Evolutionary conservation across 2,113 vertebrate species (phyloP).

Genomic region (Anoplopoma fimbria): DNA sequence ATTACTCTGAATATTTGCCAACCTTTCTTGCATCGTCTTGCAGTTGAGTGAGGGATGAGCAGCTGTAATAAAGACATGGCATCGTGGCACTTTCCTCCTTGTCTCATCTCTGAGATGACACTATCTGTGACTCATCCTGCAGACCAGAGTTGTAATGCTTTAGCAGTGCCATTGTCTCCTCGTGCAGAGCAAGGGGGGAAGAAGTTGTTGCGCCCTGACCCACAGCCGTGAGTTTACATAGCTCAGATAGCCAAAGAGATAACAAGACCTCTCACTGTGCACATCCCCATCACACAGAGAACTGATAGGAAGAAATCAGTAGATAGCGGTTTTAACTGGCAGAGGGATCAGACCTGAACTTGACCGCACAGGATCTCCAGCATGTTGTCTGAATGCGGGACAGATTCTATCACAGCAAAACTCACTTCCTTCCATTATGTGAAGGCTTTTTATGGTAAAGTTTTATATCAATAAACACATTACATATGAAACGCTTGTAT

Average conservation of each 20-base stretch:
- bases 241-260: constrained; percentile 77
- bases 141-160: constrained; percentile 23
- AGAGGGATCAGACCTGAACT: constrained; percentile 66
- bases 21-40: constrained; percentile 2
- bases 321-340: constrained; percentile 66
- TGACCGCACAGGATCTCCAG: constrained; percentile 77
- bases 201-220: constrained; percentile 63
- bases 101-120: constrained; percentile 51
- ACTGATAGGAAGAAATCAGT: constrained; percentile 77
- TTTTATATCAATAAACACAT: neutral
- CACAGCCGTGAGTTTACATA: constrained; percentile 84
- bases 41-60: constrained; percentile 25
- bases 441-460: constrained; percentile 3
- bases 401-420: constrained; percentile 72
- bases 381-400: constrained; percentile 56
- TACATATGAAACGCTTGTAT: neutral
- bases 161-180: constrained; percentile 32
- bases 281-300: constrained; percentile 58
- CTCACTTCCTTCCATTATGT: constrained; percentile 12
- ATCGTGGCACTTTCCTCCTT: constrained; percentile 34
- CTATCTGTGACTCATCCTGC: constrained; percentile 51
- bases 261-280: constrained; percentile 48
- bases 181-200: constrained; percentile 13
- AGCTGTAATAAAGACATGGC: constrained; percentile 37
- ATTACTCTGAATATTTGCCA: neutral